These are phyloP conservation scores for Morone chrysops DNA, from an alignment of 2,113 vertebrate genomes.

Conservation along the genomic window DNA sequence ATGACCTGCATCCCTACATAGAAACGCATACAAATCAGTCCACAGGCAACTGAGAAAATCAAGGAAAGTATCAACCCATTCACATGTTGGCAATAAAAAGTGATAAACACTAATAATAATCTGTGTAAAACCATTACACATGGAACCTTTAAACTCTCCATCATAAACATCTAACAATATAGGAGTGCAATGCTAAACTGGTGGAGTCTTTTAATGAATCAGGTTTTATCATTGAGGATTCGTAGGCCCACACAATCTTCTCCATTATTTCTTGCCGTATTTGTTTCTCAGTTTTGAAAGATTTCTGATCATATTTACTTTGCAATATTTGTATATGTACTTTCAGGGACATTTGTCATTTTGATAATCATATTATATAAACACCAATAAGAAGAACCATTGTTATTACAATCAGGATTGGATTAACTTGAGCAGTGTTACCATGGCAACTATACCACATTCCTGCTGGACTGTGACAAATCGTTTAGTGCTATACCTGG, in stretches of 20 bases:
- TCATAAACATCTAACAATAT: not conserved
- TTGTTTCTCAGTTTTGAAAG: too few species aligned
- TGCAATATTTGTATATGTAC: not conserved
- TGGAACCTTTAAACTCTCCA: not conserved
- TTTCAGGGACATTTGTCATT: not conserved
- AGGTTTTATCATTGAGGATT: not conserved
- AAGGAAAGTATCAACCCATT: too few species aligned
- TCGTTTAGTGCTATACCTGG: not conserved
- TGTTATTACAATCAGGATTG: not conserved
- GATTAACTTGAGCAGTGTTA: too few species aligned
- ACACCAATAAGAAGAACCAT: not conserved
- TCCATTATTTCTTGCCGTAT: not conserved
- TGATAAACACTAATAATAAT: too few species aligned
- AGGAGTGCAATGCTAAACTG: not conserved
- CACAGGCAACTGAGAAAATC: too few species aligned
- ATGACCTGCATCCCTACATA: too few species aligned
- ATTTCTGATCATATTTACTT: not conserved
- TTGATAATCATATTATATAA: not conserved
- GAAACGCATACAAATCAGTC: too few species aligned
- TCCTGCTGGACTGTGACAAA: not conserved
- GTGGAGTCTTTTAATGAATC: not conserved
- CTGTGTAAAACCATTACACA: too few species aligned
- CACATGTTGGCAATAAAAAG: too few species aligned
- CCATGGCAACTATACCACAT: constrained; percentile 9
- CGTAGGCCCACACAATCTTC: too few species aligned